phyloP scores from a whole-genome alignment of 1,140 invertebrate genomes.

The Dreissena polymorpha region DNA sequence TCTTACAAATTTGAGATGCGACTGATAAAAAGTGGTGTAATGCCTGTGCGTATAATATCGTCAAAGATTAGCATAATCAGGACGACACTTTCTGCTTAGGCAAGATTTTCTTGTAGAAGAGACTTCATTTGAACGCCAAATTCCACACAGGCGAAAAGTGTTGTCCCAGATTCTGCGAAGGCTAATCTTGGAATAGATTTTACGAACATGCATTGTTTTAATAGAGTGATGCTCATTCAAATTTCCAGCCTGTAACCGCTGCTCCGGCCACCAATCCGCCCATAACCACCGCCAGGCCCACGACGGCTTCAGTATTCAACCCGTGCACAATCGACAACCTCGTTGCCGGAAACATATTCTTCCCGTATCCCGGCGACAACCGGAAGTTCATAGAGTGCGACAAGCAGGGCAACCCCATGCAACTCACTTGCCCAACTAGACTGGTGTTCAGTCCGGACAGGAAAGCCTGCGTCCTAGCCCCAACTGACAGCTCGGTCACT shows the following conservation, averaged over 20 bases:
- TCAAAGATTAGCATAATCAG: too few relatives aligned
- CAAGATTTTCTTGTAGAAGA: too few relatives aligned
- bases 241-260: not conserved
- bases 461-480: conserved; percentile 28
- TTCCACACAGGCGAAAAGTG: too few relatives aligned
- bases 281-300: not conserved
- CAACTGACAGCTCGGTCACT: not conserved
- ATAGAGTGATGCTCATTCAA: too few relatives aligned
- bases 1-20: too few relatives aligned
- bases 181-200: too few relatives aligned
- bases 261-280: conserved; percentile 13
- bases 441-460: conserved; percentile 19
- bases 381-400: conserved; percentile 62
- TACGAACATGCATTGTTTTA: too few relatives aligned
- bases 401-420: conserved; percentile 18
- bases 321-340: conserved; percentile 57
- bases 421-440: conserved; percentile 49
- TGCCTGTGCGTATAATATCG: too few relatives aligned
- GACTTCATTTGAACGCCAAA: too few relatives aligned
- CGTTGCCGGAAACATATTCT: conserved; percentile 52
- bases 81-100: too few relatives aligned
- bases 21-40: too few relatives aligned
- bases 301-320: not conserved
- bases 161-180: too few relatives aligned
- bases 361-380: conserved; percentile 55